These are phyloP conservation scores for Ctenopoma multispine DNA, from an alignment of 2,797 vertebrate species.

Conservation along the genomic window DNA sequence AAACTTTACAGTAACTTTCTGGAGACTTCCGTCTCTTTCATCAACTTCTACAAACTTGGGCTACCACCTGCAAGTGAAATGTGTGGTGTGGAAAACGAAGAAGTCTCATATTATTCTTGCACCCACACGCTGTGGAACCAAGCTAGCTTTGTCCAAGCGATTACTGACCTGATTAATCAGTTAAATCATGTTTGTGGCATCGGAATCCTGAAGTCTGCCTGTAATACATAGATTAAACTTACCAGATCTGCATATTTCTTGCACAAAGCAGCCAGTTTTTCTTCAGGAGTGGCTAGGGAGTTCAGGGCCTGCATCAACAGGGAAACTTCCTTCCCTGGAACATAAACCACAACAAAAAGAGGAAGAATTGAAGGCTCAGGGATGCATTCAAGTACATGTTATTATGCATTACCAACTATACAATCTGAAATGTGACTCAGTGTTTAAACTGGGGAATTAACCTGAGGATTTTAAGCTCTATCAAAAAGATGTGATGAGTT, in stretches of 20 bases:
- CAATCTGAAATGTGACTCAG: neutral
- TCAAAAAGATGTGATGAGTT: neutral
- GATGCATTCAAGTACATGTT: neutral
- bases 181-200: too few relatives aligned
- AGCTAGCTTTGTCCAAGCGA: neutral
- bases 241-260: slow-evolving; percentile 99
- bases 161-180: neutral
- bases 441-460: neutral
- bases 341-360: slow-evolving; percentile 35
- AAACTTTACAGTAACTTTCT: too few relatives aligned
- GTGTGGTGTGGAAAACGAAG: too few relatives aligned
- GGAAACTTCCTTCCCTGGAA: slow-evolving; percentile 94
- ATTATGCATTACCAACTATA: too few relatives aligned
- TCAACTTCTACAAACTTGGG: too few relatives aligned
- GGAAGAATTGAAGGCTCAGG: neutral
- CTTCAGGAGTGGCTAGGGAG: slow-evolving; percentile 93
- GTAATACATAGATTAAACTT: slow-evolving; percentile 64
- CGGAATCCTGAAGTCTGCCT: neutral
- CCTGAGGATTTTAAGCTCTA: neutral
- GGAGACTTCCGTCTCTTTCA: too few relatives aligned
- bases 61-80: too few relatives aligned
- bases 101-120: too few relatives aligned
- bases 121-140: neutral
- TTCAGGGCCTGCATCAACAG: slow-evolving; percentile 98
- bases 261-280: slow-evolving; percentile 97